These are phyloP conservation scores for Hirtodrosophila duncani DNA, from an alignment of 2,888 invertebrate genomes.

Conservation along the genomic window DNA sequence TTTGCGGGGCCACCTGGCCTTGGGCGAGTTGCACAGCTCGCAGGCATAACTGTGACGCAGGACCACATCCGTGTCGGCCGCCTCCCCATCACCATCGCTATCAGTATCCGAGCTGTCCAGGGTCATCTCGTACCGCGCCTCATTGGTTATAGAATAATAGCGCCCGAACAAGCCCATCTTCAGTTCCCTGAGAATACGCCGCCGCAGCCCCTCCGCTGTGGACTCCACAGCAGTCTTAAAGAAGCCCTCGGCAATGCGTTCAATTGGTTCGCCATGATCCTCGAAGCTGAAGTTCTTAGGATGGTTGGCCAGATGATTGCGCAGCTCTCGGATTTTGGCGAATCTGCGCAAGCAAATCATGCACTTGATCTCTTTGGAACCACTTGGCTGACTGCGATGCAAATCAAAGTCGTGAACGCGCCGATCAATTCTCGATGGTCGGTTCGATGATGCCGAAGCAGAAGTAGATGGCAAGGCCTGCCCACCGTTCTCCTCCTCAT, in stretches of 20 bases:
- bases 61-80: constrained; percentile 47
- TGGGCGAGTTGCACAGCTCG: constrained; percentile 58
- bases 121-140: constrained; percentile 74
- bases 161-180: constrained; percentile 52
- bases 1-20: constrained; percentile 66
- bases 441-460: constrained; percentile 20
- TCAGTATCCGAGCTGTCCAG: constrained; percentile 70
- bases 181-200: constrained; percentile 61
- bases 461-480: constrained; percentile 25
- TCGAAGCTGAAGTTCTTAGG: constrained; percentile 58
- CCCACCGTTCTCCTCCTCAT: constrained; percentile 36
- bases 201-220: constrained; percentile 45
- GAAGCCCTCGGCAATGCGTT: constrained; percentile 63
- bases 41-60: constrained; percentile 62
- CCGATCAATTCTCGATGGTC: constrained; percentile 49
- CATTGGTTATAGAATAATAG: constrained; percentile 76
- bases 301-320: constrained; percentile 66
- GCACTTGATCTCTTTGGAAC: constrained; percentile 75
- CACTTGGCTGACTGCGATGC: constrained; percentile 72
- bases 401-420: constrained; percentile 55
- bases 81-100: constrained; percentile 47
- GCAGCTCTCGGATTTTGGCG: constrained; percentile 69
- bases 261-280: constrained; percentile 50
- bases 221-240: constrained; percentile 65
- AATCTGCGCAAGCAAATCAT: constrained; percentile 76